These are phyloP conservation scores for Ascidia mentula DNA, from an alignment of 23 tunicate species.

Conservation along the genomic window DNA sequence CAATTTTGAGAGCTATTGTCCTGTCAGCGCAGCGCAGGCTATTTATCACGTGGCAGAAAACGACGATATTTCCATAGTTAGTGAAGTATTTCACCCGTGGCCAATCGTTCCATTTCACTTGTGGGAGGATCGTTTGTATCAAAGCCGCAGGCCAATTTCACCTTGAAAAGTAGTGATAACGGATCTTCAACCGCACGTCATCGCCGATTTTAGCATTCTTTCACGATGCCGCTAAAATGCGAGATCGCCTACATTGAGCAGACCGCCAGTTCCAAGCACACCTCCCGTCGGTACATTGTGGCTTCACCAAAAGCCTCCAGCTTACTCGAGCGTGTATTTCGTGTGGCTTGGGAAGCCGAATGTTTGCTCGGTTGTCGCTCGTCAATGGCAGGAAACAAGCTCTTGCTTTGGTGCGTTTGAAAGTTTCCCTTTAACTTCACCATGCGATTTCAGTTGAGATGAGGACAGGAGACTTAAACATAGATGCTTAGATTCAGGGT, in stretches of 20 bases:
- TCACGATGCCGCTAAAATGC: constrained; percentile 1
- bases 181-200: neutral
- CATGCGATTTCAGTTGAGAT: neutral
- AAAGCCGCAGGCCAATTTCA: too few relatives aligned
- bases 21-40: too few relatives aligned
- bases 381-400: neutral
- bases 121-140: too few relatives aligned
- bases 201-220: neutral
- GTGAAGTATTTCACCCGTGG: too few relatives aligned
- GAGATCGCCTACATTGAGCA: neutral
- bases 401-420: neutral
- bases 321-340: neutral
- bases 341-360: neutral
- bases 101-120: too few relatives aligned
- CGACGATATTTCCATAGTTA: too few relatives aligned
- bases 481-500: too few relatives aligned
- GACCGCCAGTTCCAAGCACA: neutral
- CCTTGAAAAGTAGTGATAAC: neutral
- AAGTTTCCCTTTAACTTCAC: constrained; percentile 1
- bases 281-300: too few relatives aligned
- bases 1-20: too few relatives aligned
- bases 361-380: neutral
- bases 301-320: too few relatives aligned
- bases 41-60: too few relatives aligned
- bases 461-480: neutral